Base-by-base conservation (phyloP, 1,140 invertebrate species). In the Ceratoteleas bidentatus region DNA sequence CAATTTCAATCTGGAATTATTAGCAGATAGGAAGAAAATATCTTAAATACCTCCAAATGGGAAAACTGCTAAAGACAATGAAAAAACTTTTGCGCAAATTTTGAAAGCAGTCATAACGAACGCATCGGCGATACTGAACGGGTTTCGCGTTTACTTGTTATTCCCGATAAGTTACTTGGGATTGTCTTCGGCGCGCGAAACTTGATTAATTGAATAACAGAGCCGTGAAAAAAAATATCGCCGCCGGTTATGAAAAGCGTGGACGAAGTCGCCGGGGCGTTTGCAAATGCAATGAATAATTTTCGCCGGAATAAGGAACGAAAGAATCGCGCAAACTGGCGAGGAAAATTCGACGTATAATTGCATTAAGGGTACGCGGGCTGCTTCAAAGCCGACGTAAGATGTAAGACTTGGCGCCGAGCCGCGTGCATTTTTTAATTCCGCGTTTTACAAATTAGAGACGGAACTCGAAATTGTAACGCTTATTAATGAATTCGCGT, bases 271-370 rank as follows among this genome's bases (percentile, higher is more conserved):
- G 58, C 36, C 47, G 60, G 49, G 36, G 66, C 60, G 43, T 60
- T 78, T 65, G 45, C 53, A 65, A 72, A 70, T 60, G 60, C 75
- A 72, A 72, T 78, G 60, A 72, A 78, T 78, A 78, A 78, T 78
- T 78, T 78, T 78, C 49, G 65, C 62, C 15, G 1, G 54, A 43
- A 79, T 61, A 45, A 53, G 33, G 62, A 80, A 69, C 33, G 57
- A 81, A 69, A 69, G 68, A 81, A 74, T 75, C 75, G 57, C 47
- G 50, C 61, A 70, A 65, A 81, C 62, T 47, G 61, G 69, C 49
- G 76, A 73, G 73, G 66, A 73, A 79, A 79, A 72, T 79, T 79
- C 16, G 62, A 62, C 60, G 50, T 80, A 73, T 80, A 80, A 78
- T 78, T 78, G 66, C 40, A 78, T 70, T 72, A 69, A 78, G 65